phyloP scores from a whole-genome alignment of 2,113 vertebrate genomes.

The Peromyscus californicus region DNA sequence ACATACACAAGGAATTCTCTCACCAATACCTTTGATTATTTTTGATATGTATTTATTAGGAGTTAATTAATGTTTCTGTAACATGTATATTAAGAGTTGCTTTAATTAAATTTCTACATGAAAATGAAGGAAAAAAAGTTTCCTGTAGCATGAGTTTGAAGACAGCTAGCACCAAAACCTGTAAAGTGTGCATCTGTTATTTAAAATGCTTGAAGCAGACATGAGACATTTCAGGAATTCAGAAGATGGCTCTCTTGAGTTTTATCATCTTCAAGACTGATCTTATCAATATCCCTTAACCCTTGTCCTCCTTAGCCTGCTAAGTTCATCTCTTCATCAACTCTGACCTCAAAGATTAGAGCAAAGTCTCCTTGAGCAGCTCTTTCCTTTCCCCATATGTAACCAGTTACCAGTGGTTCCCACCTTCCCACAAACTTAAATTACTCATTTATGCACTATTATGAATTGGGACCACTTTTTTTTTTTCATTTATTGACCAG shows the following conservation, averaged over 20 bases:
- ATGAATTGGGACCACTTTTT: neutral
- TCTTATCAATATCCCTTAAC: neutral
- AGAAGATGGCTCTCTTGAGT: neutral
- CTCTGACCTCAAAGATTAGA: neutral
- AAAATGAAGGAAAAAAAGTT: neutral
- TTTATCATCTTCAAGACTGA: neutral
- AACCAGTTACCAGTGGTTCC: neutral
- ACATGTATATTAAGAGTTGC: neutral
- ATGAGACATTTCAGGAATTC: neutral
- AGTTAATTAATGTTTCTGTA: neutral
- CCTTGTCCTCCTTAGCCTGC: neutral
- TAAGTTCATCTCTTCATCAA: neutral
- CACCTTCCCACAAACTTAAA: neutral
- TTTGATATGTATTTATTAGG: neutral
- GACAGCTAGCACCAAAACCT: neutral
- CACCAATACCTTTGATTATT: neutral
- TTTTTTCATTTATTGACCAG: neutral
- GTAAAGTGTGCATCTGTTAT: neutral
- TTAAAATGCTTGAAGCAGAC: neutral
- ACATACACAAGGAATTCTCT: neutral
- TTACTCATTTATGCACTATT: neutral
- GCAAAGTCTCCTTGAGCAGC: neutral
- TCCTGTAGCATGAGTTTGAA: neutral
- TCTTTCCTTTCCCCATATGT: neutral
- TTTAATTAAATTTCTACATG: neutral